Evolutionary conservation across 2,797 vertebrate species (phyloP), one percentile per base, ranked within the genome.

Genomic region (Nannoperca obscura): DNA sequence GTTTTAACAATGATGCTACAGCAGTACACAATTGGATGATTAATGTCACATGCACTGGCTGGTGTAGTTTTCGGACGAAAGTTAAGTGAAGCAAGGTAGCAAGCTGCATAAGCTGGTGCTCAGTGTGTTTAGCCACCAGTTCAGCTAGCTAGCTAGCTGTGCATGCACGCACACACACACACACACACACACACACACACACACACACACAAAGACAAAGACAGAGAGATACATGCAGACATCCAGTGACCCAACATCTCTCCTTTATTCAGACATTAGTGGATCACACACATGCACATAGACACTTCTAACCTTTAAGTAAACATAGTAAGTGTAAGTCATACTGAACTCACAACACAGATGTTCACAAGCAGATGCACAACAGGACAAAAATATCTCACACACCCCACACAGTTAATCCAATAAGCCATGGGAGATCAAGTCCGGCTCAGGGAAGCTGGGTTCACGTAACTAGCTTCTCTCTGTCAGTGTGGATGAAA

Each of bases 381-480:
- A 80, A 62, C 22, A 22, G 42, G 70, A 44, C 58, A 54, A 5
- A 22, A 36, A 47, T 68, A 59, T 67, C 62, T 63, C 60, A 74
- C 50, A 78, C 74, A 53, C 49, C 63, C 34, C 34, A 38, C 38
- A 47, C 40, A 40, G 60, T 66, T 90, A 89, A 92, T 91, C 89
- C 87, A 86, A 82, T 88, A 87, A 88, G 20, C 74, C 59, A 50
- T 24, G 59, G 64, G 61, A 85, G 88, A 84, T 86, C 74, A 76
- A 65, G 72, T 40, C 64, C 36, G 64, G 70, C 60, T 74, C 54
- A 44, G 42, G 49, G 60, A 74, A 58, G 65, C 77, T 20, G 65
- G 61, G 68, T 67, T 88, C 55, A 30, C 71, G 84, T 72, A 72
- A 64, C 46, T 54, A 61, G 66, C 55, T 65, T 64, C 72, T 76